A percentile compares a stretch with the other conserved stretches of the same genome.
phyloP scores from a whole-genome alignment of 2,888 invertebrate genomes.

The Catonia carolina region DNA sequence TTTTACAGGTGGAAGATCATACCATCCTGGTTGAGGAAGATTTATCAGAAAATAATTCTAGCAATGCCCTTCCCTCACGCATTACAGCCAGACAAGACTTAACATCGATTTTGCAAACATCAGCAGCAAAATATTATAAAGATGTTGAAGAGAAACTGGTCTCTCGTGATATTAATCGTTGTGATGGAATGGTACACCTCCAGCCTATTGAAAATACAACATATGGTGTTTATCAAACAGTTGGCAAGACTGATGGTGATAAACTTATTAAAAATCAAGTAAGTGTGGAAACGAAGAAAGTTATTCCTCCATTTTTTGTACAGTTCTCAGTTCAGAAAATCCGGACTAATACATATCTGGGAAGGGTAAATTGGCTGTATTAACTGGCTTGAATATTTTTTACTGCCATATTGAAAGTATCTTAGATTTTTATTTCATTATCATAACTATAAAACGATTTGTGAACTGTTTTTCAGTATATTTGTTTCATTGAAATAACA shows the following conservation, averaged over 20 bases:
- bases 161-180: slow-evolving; percentile 1
- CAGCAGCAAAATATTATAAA: slow-evolving; percentile 15
- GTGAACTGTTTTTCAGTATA: no score
- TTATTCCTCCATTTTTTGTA: no score
- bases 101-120: slow-evolving; percentile 23
- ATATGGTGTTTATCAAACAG: slow-evolving; percentile 56
- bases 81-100: slow-evolving; percentile 25
- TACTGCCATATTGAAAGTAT: no score
- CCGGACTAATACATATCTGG: no score
- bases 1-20: slow-evolving; percentile 21
- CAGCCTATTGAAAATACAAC: slow-evolving; percentile 53
- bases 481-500: no score
- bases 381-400: no score
- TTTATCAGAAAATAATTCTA: background rate
- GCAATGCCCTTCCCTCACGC: slow-evolving; percentile 16
- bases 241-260: slow-evolving; percentile 38
- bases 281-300: slow-evolving; percentile 32
- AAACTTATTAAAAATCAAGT: slow-evolving; percentile 56
- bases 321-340: no score
- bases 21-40: slow-evolving; percentile 20
- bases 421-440: no score
- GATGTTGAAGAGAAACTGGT: slow-evolving; percentile 10
- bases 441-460: no score
- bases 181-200: slow-evolving; percentile 39
- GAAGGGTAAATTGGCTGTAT: no score